Base-by-base conservation (phyloP, 2,113 vertebrate genomes). In the Pardalotus punctatus region DNA sequence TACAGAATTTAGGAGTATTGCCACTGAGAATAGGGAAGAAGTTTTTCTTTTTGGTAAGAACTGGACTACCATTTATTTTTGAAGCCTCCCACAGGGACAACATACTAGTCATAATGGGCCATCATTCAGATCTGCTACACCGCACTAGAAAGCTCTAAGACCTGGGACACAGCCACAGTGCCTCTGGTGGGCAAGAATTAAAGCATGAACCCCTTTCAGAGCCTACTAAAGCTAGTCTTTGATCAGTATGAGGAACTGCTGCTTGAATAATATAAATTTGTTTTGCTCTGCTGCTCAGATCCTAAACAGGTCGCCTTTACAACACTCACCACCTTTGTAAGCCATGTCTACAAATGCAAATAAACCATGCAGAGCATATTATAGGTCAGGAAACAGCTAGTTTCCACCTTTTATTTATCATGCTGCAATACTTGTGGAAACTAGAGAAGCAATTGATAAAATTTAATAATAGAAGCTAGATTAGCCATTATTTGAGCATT, bases 181-280 rank as follows among this genome's bases (percentile, higher is more conserved):
- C 8, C 56, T 67, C 61, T 82, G 25, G 35, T 53, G 56, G 33
- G 38, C 25, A 82, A 54, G 35, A 88, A 73, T 58, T 92, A 80
- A 81, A 78, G 28, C 42, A 28, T 48, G 19, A 53, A 58, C 9
- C 1, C 20, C 47, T 80, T 80, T 70, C 47, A 54, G 62, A 88
- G 40, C 10, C 54, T 51, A 12, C 35, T 81, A 83, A 83, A 81
- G 2, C 9, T 78, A 18, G 8, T 60, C 33, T 69, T 90, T 77
- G 42, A 78, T 73, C 83, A 86, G 10, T 33, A 56, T 35, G 29
- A 81, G 23, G 60, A 92, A 80, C 19, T 90, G 24, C 29, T 88
- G 38, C 25, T 93, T 73, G 33, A 93, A 90, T 80, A 89, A 91
- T 64, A 24, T 56, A 64, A 79, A 94, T 81, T 80, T 91, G n/a